Evolutionary conservation across 2,113 vertebrate genomes (phyloP).

Genomic region (Prinia subflava): DNA sequence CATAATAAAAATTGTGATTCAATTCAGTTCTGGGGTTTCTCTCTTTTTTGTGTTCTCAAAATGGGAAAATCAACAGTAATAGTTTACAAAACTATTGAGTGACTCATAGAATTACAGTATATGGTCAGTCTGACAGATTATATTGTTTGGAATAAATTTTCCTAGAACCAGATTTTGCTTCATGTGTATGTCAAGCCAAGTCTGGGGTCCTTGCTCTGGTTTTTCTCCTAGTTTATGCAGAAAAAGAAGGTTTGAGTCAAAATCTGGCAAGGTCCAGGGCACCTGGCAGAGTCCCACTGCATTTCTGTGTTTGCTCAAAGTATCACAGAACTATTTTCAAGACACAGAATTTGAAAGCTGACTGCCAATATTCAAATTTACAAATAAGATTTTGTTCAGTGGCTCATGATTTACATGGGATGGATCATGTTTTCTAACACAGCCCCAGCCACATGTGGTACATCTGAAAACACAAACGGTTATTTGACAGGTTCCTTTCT

Average conservation of each 20-base stretch:
- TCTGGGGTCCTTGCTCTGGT: neutral
- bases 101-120: constrained; percentile 40
- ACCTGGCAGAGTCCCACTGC: constrained; percentile 29
- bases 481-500: constrained; percentile 63
- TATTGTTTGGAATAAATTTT: constrained; percentile 52
- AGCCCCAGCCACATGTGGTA: constrained; percentile 59
- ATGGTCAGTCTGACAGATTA: constrained; percentile 31
- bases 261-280: neutral
- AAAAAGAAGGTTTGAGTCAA: neutral
- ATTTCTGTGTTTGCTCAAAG: constrained; percentile 69
- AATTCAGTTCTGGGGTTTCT: neutral
- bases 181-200: neutral
- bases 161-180: constrained; percentile 51
- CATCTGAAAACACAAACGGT: constrained; percentile 68
- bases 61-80: constrained; percentile 17
- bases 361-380: constrained; percentile 56
- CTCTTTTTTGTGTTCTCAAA: constrained; percentile 14
- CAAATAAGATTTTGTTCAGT: constrained; percentile 59
- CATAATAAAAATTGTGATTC: neutral
- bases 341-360: constrained; percentile 47
- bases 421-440: constrained; percentile 71
- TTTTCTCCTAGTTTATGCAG: neutral
- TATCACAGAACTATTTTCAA: constrained; percentile 71
- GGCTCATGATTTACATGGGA: constrained; percentile 64
- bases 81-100: constrained; percentile 45